Evolutionary conservation across 1,140 invertebrate species (phyloP), one percentile per base, ranked within the genome.

Genomic region (Diachasma alloeum): DNA sequence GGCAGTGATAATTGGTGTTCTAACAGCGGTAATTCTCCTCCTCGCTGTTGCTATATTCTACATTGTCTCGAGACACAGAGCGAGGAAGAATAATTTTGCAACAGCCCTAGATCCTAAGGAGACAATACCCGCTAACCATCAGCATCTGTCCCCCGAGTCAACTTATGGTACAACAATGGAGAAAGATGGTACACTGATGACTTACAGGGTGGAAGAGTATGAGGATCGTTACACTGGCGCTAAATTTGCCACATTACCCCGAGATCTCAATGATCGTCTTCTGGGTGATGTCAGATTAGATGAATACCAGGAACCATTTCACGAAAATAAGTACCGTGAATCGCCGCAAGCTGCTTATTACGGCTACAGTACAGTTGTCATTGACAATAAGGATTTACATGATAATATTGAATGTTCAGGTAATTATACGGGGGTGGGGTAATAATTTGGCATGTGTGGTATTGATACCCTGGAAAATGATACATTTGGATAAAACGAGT

Each of bases 1-100:
- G 87, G 93, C 93, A 4, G 90, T 93, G 81, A 92, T 93, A 82
- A 92, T 94, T 79, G 93, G 93, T 2, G 91, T 93, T 3, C 83
- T 94, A 37, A 92, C 91, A 15, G 93, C 92, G 0, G 91, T 93
- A 36, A 93, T 93, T 74, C 85, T 93, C n/a, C 82, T 92, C 1
- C 79, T 92, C 26, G 90, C 91, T 3, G 90, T 92, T 4, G 90
- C 91, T 46, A 93, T 93, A 77, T 91, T 93, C 78, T 84, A 93
- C 42, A 92, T 93, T 80, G 89, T 93, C 19, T 87, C 90, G 69
- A 88, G 92, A 6, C 91, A 93, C 79, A 89, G 91, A 36, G 90
- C 92, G 72, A 88, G 92, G 66, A 93, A 93, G 79, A 89, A 53
- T 53, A 53, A 88, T 76, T 90, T 90, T 78, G 86, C 89, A 4